Evolutionary conservation across 2,113 vertebrate species (phyloP).

Genomic region (Scopus umbretta): DNA sequence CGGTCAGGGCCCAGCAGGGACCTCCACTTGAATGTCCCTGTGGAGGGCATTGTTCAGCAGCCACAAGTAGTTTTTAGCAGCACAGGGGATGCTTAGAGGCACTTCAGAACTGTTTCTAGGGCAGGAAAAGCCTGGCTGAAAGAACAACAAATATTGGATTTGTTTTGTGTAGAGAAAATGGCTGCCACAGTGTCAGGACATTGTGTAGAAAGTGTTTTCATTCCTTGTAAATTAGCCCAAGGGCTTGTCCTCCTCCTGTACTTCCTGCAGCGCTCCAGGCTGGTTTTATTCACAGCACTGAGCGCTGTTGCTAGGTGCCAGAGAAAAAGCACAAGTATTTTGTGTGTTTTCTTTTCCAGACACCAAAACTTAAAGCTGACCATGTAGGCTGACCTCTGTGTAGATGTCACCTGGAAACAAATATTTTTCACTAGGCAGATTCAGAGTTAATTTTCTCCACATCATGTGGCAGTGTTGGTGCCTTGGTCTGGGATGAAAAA

Average conservation of each 20-base stretch:
- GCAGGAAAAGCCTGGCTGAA: constrained; percentile 19
- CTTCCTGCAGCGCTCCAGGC: neutral
- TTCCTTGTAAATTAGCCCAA: constrained; percentile 57
- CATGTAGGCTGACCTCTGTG: neutral
- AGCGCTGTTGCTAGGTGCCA: constrained; percentile 43
- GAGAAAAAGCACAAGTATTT: neutral
- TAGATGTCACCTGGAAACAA: neutral
- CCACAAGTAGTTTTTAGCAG: neutral
- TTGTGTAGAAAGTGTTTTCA: constrained; percentile 50
- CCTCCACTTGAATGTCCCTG: neutral
- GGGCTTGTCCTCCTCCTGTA: constrained; percentile 23
- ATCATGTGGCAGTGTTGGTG: neutral
- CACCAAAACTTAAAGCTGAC: neutral
- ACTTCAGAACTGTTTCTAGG: neutral
- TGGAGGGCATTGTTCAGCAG: neutral
- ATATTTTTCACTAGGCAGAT: neutral
- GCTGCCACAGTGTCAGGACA: constrained; percentile 52
- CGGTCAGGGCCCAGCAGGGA: neutral
- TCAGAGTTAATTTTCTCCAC: neutral
- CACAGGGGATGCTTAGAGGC: neutral
- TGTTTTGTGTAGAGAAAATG: constrained; percentile 57
- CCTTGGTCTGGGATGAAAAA: neutral
- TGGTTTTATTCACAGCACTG: neutral
- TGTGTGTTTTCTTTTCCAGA: constrained; percentile 3
- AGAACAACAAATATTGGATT: neutral